Evolutionary conservation across 2,797 vertebrate genomes (phyloP).

Genomic region (Helarctos malayanus): DNA sequence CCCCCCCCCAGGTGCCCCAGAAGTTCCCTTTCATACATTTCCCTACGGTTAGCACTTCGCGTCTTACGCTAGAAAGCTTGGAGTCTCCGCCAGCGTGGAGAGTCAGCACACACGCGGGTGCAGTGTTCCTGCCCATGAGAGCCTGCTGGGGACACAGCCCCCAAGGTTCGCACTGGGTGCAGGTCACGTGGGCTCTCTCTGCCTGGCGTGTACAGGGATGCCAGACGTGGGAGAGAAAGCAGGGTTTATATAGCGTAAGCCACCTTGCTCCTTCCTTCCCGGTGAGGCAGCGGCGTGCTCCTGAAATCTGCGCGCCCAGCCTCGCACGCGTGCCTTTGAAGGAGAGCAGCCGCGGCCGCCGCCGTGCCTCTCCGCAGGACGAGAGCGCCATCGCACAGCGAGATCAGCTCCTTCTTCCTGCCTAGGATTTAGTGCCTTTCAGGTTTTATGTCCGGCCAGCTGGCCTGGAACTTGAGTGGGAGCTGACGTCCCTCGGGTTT

Average conservation of each 20-base stretch:
- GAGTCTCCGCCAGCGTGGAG: neutral
- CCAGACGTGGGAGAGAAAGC: neutral
- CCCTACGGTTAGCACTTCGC: neutral
- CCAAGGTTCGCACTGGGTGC: neutral
- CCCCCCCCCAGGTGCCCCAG: too few species aligned
- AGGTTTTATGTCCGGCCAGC: neutral
- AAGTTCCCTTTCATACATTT: neutral
- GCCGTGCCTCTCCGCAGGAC: neutral
- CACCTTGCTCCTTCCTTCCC: neutral
- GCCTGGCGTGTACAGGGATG: neutral
- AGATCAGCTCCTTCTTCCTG: neutral
- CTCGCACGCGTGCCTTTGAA: neutral
- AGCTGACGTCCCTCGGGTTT: neutral
- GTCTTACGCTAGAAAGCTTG: neutral
- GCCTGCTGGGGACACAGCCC: neutral
- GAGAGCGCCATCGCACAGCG: rapidly evolving
- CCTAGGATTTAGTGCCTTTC: neutral
- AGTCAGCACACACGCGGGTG: rapidly evolving
- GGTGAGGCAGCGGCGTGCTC: neutral
- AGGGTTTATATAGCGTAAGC: neutral
- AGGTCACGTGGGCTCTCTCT: neutral
- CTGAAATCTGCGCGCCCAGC: neutral
- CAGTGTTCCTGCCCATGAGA: neutral
- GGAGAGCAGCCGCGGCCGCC: neutral
- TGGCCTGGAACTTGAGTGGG: neutral